A percentile compares a stretch with the other conserved stretches of the same genome.
These are phyloP conservation scores for Dryococelus australis DNA, from an alignment of 2,888 invertebrate species.

Conservation along the genomic window DNA sequence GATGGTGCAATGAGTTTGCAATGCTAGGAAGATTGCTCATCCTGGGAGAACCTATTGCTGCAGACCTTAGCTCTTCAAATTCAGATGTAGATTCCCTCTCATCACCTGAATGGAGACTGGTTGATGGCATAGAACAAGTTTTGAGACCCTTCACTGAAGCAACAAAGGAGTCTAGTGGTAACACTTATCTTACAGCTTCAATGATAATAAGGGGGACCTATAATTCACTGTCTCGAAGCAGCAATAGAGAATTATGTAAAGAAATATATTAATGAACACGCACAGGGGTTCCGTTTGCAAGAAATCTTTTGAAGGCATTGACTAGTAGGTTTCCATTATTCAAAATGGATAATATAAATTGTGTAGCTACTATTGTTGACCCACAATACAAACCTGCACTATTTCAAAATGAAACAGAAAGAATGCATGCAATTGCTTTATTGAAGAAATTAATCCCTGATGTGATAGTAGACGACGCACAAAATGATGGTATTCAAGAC, in stretches of 20 bases:
- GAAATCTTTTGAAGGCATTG: neutral
- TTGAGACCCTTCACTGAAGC: constrained; percentile 5
- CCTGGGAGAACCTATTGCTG: no score
- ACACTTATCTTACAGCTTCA: no score
- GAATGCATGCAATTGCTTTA: neutral
- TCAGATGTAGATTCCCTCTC: neutral
- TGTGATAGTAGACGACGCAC: neutral
- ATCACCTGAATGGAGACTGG: constrained; percentile 18
- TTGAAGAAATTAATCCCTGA: neutral
- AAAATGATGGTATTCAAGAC: neutral
- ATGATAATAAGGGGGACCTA: no score
- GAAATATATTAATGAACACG: neutral
- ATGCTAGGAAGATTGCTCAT: neutral
- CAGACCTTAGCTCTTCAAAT: neutral
- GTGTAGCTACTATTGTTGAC: no score
- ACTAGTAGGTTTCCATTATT: constrained; percentile 21
- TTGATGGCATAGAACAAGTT: neutral
- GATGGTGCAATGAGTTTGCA: constrained; percentile 3
- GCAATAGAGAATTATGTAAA: no score
- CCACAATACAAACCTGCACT: no score
- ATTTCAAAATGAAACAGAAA: no score
- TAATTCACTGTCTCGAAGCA: no score
- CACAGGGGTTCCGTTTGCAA: neutral
- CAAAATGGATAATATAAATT: no score
- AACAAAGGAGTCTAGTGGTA: neutral